Evolutionary conservation across 2,797 vertebrate species (phyloP).

Genomic region (Peromyscus nudipes): DNA sequence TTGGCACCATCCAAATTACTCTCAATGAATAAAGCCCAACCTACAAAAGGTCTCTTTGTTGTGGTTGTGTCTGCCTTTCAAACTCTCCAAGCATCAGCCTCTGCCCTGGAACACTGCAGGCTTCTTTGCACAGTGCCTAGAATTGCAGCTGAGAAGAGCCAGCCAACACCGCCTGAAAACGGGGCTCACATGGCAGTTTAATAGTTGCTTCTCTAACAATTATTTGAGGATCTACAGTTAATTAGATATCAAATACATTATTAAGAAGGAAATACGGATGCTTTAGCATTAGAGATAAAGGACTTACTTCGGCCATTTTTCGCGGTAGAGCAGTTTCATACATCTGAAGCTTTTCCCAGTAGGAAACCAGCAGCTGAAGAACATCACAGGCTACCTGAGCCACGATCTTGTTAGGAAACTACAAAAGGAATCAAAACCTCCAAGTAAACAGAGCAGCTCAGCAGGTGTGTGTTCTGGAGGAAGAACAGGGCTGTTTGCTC

Average conservation of each 20-base stretch:
- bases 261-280: slow-evolving; percentile 51
- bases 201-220: slow-evolving; percentile 28
- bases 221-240: slow-evolving; percentile 48
- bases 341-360: slow-evolving; percentile 96
- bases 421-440: slow-evolving; percentile 72
- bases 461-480: neutral
- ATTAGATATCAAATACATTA: slow-evolving; percentile 64
- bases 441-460: slow-evolving; percentile 29
- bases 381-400: slow-evolving; percentile 97
- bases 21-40: slow-evolving; percentile 64
- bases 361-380: slow-evolving; percentile 96
- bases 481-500: neutral
- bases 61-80: slow-evolving; percentile 67
- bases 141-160: slow-evolving; percentile 61
- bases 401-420: slow-evolving; percentile 97
- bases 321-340: slow-evolving; percentile 93
- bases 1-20: slow-evolving; percentile 75
- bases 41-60: slow-evolving; percentile 79
- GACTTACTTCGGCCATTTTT: slow-evolving; percentile 96
- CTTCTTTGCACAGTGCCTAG: slow-evolving; percentile 49
- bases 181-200: slow-evolving; percentile 17
- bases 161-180: neutral
- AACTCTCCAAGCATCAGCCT: slow-evolving; percentile 50
- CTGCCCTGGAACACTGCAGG: slow-evolving; percentile 55
- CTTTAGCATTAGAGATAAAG: neutral